A percentile compares a stretch with the other conserved stretches of the same genome.
Conservation (phyloP, 2,797 vertebrate species). For the Falco rusticolus region DNA sequence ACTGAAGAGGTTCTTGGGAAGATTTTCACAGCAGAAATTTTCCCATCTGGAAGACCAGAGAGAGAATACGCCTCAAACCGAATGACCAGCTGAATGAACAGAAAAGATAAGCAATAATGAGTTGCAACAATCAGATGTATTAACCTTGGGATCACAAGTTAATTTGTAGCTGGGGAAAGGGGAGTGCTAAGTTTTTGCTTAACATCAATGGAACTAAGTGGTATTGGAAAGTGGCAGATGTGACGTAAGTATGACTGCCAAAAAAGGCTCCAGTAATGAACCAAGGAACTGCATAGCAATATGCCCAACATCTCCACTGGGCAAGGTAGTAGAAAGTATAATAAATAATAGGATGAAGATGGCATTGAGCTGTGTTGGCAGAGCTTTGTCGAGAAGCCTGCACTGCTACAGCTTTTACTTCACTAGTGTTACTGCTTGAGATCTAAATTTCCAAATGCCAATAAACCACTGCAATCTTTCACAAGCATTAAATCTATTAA, state of each 20-base stretch:
- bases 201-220: background rate
- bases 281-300: background rate
- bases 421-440: background rate
- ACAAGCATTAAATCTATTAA: background rate
- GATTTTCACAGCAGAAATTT: background rate
- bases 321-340: background rate
- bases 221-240: background rate
- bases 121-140: background rate
- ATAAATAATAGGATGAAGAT: background rate
- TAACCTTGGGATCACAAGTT: background rate
- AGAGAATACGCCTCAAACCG: background rate
- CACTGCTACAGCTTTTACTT: background rate
- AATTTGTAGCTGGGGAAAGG: background rate
- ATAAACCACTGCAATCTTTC: background rate
- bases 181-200: background rate
- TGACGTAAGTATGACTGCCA: background rate
- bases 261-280: background rate
- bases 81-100: background rate
- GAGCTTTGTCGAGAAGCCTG: background rate
- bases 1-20: background rate
- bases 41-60: background rate
- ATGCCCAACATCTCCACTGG: background rate
- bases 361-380: background rate
- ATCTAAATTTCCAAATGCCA: background rate
- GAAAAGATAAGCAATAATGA: background rate